Evolutionary conservation across 2,888 invertebrate species (phyloP).

Genomic region (Stramonita haemastoma): DNA sequence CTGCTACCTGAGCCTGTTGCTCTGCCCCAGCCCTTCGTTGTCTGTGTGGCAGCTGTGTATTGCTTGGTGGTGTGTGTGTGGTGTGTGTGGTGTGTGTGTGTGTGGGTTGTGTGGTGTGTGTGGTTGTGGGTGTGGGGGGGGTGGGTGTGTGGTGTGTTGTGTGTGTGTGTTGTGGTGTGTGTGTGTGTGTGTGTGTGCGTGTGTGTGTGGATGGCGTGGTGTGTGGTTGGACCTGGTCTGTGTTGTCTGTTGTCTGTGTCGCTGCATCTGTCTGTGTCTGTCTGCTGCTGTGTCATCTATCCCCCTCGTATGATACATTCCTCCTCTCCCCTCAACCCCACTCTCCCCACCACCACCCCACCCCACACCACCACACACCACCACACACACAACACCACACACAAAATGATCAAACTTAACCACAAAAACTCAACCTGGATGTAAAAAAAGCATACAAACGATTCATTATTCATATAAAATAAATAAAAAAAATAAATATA

Average conservation of each 20-base stretch:
- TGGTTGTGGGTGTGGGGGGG: too few relatives aligned
- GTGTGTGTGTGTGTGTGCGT: too few relatives aligned
- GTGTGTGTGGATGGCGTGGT: too few relatives aligned
- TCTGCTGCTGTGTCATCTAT: background rate
- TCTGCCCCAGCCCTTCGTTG: conserved; percentile 63
- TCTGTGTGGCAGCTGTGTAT: conserved; percentile 63
- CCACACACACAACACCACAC: too few relatives aligned
- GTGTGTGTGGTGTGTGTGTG: background rate
- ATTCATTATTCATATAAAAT: background rate
- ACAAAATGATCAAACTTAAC: too few relatives aligned
- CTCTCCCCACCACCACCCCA: too few relatives aligned
- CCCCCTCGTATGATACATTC: background rate
- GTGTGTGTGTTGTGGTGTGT: too few relatives aligned
- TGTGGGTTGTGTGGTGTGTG: background rate
- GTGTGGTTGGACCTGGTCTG: too few relatives aligned
- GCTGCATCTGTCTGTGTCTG: background rate
- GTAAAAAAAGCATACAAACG: background rate
- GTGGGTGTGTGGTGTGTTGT: too few relatives aligned
- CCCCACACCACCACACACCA: too few relatives aligned
- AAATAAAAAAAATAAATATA: background rate
- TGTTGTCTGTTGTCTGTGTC: background rate
- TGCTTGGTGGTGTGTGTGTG: conserved; percentile 57
- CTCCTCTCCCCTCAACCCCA: too few relatives aligned
- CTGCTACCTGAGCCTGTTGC: conserved; percentile 63
- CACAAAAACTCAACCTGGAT: background rate